A percentile compares a stretch with the other conserved stretches of the same genome.
phyloP scores from a whole-genome alignment of 92 coral and sea anemone species.

The Ricordea florida region DNA sequence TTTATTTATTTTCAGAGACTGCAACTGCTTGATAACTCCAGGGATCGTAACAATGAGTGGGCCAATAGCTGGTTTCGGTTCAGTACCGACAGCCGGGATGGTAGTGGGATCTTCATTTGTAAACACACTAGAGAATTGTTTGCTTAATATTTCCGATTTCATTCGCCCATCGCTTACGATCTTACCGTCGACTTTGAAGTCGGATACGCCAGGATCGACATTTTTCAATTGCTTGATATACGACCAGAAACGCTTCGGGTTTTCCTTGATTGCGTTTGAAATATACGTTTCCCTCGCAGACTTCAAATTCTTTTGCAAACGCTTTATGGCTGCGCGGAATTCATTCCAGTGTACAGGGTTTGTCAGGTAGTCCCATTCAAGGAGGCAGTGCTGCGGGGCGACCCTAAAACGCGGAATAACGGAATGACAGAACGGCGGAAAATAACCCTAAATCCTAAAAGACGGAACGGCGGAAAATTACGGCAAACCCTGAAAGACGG shows the following conservation, averaged over 20 bases:
- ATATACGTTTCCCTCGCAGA: constrained; percentile 16
- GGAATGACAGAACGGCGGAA: too few species aligned
- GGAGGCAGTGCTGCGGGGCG: too few species aligned
- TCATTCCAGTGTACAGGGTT: constrained; percentile 12
- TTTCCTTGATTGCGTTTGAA: constrained; percentile 6
- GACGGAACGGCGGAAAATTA: too few species aligned
- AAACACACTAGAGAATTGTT: constrained; percentile 39
- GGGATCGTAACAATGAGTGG: too few species aligned
- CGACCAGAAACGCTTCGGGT: background rate
- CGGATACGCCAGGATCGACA: constrained; percentile 40
- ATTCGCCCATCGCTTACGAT: constrained; percentile 10
- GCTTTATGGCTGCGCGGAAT: background rate
- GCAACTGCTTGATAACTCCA: too few species aligned
- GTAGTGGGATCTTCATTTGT: too few species aligned
- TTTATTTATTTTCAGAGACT: constrained; percentile 29
- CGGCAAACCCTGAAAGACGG: too few species aligned
- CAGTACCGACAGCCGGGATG: constrained; percentile 7
- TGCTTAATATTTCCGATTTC: constrained; percentile 26
- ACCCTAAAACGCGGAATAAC: too few species aligned
- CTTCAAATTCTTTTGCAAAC: constrained; percentile 1
- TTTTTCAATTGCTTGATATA: constrained; percentile 27
- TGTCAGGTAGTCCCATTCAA: too few species aligned
- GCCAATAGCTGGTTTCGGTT: constrained; percentile 12
- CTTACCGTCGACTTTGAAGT: constrained; percentile 28
- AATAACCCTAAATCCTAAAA: too few species aligned